Evolutionary conservation across 2,113 vertebrate species (phyloP), one percentile per base, ranked within the genome.

Genomic region (Lipophrys pholis): DNA sequence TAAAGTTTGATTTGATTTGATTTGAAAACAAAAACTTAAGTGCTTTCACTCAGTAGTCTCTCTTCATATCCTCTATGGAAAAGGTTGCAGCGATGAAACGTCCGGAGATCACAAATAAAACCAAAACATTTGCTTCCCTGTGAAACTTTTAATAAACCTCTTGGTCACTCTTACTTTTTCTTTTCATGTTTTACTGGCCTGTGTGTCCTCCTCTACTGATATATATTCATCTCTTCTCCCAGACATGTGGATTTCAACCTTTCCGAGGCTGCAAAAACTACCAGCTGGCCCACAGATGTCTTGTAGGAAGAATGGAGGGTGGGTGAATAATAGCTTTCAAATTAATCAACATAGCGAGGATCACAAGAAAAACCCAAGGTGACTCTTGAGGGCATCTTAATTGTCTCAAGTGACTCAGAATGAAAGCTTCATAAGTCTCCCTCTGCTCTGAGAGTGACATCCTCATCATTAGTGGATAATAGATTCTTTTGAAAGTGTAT

Each of bases 241-340:
- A 75, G 69, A 72, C 70, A 59, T 75, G 21, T 75, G 58, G 80
- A 73, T 59, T 73, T 82, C 40, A 85, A 68, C 75, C 59, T 85
- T 69, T 79, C 30, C 10, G 0, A 69, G 53, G 60, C 58, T 53
- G 59, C 41, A 12, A 60, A 61, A 68, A 70, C 35, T 8, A 52
- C 61, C 76, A 77, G 69, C 63, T 78, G 65, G 51, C 39, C 42
- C 45, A 43, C 16, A 66, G 42, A 80, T 50, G 43, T 69, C 55
- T 17, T 1, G 46, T 62, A 58, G 61, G 41, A 46, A 78, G 51
- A 50, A 64, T 50, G 11, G 36, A 69, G 11, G 5, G 12, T 65
- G 60, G 70, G 80, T 82, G 11, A 83, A 76, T 86, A 67, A 78
- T 69, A 17, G 0, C 6, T 51, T 48, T 49, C 9, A 51, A 30